Base-by-base conservation (phyloP, 2,888 invertebrate genomes). In the Matsumyia berberina region DNA sequence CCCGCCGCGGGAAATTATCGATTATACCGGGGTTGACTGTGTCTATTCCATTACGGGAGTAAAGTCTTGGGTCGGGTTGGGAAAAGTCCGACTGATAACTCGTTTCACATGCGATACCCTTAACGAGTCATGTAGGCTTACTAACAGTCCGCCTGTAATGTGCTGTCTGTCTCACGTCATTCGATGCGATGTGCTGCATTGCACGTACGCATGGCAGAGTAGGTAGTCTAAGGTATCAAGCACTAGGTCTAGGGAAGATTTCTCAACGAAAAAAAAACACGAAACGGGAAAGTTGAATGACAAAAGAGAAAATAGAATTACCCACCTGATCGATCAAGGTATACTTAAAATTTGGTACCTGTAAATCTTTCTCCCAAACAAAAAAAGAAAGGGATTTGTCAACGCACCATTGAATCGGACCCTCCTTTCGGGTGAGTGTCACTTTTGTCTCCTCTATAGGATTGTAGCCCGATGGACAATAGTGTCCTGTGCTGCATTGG, bases 81-180 rank as follows among this genome's bases (percentile, higher is more conserved):
- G 51, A 12, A 46, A 33, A 51, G 33, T 42, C 35, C 17, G 73
- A 44, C 49, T 67, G 62, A 58, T 64, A 57, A 78, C 78, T 35
- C 17, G 78, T 83, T 83, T 78, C 55, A 58, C 64, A 77, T 53
- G 70, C 64, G 49, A 70, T 70, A 64, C 76, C 77, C 66, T 72
- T 67, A 77, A 82, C 72, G 72, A 82, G 78, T 44, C 57, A 60
- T 53, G 67, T n/a, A n/a, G n/a, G n/a, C n/a, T 76, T 42, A 58
- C 73, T 29, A 42, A 39, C 44, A 33, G 12, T n/a, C n/a, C n/a
- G n/a, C n/a, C n/a, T n/a, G n/a, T n/a, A n/a, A n/a, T n/a, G n/a
- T n/a, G n/a, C 19, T 24, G n/a, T 35, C 15, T 29, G 60, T 57
- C 49, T 55, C 15, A 37, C 67, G 39, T 39, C 60, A 44, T 5